A percentile compares a stretch with the other conserved stretches of the same genome.
phyloP scores from a whole-genome alignment of 2,797 vertebrate species.

The Cynopterus sphinx region DNA sequence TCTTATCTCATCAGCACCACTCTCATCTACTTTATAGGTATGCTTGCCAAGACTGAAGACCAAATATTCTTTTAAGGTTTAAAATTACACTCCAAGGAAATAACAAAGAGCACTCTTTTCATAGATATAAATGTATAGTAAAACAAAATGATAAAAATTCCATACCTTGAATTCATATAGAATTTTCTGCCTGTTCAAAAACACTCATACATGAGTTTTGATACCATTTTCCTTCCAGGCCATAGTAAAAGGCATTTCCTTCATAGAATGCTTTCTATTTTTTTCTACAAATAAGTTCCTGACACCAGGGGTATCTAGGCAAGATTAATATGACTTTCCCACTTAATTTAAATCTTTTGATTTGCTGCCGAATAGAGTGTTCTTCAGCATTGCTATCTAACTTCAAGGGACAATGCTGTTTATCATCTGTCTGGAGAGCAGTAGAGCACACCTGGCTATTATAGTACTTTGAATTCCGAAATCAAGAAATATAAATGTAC shows the following conservation, averaged over 20 bases:
- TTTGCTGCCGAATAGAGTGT: slow-evolving; percentile 79
- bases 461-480: slow-evolving; percentile 76
- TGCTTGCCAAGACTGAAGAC: neutral
- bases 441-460: slow-evolving; percentile 74
- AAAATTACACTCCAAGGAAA: neutral
- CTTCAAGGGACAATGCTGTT: slow-evolving; percentile 77
- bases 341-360: slow-evolving; percentile 80
- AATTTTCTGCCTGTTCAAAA: neutral
- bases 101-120: neutral
- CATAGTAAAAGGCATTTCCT: slow-evolving; percentile 64
- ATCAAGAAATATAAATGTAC: slow-evolving; percentile 80
- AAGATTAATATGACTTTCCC: slow-evolving; percentile 79
- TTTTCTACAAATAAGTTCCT: slow-evolving; percentile 75
- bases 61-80: slow-evolving; percentile 13
- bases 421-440: slow-evolving; percentile 77
- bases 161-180: neutral
- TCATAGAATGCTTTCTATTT: slow-evolving; percentile 71
- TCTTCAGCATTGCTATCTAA: slow-evolving; percentile 77
- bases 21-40: neutral
- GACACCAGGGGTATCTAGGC: slow-evolving; percentile 58
- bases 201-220: neutral
- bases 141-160: slow-evolving; percentile 10
- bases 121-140: neutral
- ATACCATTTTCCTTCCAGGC: slow-evolving; percentile 28
- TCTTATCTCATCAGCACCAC: neutral